Conservation (phyloP, 2,113 vertebrate genomes). For the Eudorcas thomsonii region DNA sequence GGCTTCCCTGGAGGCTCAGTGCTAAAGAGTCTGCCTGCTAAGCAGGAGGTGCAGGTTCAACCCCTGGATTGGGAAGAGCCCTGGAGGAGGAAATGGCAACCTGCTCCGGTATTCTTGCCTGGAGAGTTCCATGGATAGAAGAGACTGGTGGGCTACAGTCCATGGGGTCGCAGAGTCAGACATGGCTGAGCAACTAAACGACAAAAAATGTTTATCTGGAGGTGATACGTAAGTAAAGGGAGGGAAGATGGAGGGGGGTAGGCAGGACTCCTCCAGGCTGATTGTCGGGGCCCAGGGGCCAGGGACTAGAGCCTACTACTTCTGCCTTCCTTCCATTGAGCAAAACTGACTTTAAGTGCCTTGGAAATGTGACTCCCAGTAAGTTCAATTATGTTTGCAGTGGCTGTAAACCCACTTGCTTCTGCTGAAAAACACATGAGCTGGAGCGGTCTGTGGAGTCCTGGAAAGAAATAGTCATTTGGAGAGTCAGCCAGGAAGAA, state of each 20-base stretch:
- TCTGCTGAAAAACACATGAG: not conserved
- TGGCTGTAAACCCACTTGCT: not conserved
- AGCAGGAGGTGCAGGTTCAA: too few species aligned
- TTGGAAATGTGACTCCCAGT: not conserved
- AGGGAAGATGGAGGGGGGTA: not conserved
- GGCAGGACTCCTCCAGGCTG: not conserved
- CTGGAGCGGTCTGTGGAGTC: not conserved
- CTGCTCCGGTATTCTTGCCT: not conserved
- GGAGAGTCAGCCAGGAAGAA: not conserved
- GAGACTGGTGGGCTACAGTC: not conserved
- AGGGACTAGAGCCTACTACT: not conserved
- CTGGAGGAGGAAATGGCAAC: not conserved
- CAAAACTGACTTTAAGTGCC: not conserved
- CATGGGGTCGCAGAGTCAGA: not conserved
- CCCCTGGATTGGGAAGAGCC: not conserved
- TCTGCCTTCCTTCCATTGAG: not conserved
- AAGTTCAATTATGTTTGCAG: not conserved
- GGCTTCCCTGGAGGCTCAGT: not conserved
- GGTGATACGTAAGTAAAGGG: too few species aligned
- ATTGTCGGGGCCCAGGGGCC: not conserved
- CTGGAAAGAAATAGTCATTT: not conserved
- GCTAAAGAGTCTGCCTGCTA: not conserved
- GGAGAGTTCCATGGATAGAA: not conserved
- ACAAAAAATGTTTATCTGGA: too few species aligned
- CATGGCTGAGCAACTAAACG: not conserved